phyloP scores from a whole-genome alignment of 2,888 invertebrate genomes.

The Lasioglossum vierecki region DNA sequence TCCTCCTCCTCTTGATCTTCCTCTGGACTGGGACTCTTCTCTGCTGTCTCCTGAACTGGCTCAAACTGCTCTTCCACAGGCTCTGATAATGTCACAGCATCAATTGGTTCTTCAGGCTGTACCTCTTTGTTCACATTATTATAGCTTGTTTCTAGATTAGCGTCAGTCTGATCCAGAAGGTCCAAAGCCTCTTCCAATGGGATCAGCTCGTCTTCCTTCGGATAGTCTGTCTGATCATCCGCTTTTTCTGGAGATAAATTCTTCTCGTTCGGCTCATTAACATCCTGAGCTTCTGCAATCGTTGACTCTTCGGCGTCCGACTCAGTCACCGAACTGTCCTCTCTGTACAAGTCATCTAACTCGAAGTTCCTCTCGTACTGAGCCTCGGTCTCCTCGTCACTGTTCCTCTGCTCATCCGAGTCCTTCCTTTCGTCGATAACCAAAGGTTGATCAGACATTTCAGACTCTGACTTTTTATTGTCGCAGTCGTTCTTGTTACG shows the following conservation, averaged over 20 bases:
- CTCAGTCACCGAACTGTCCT: slow-evolving; percentile 79
- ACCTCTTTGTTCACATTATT: slow-evolving; percentile 25
- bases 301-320: slow-evolving; percentile 74
- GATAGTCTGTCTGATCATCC: slow-evolving; percentile 37
- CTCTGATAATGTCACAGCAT: background rate
- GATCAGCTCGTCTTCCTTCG: slow-evolving; percentile 71
- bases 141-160: slow-evolving; percentile 49
- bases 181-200: slow-evolving; percentile 79
- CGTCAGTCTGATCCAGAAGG: slow-evolving; percentile 73
- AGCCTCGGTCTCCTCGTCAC: slow-evolving; percentile 77
- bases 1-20: slow-evolving; percentile 73
- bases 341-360: slow-evolving; percentile 77
- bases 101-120: background rate
- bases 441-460: slow-evolving; percentile 80
- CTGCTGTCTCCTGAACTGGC: slow-evolving; percentile 28
- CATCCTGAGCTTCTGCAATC: slow-evolving; percentile 40
- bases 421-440: slow-evolving; percentile 80
- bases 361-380: slow-evolving; percentile 76
- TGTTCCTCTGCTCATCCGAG: slow-evolving; percentile 76
- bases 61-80: slow-evolving; percentile 51
- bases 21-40: slow-evolving; percentile 20
- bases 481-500: slow-evolving; percentile 67
- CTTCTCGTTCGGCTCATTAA: slow-evolving; percentile 32
- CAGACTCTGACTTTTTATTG: slow-evolving; percentile 79
- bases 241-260: slow-evolving; percentile 71